Base-by-base conservation (phyloP, 2,888 invertebrate genomes). In the Cylindroiulus punctatus region DNA sequence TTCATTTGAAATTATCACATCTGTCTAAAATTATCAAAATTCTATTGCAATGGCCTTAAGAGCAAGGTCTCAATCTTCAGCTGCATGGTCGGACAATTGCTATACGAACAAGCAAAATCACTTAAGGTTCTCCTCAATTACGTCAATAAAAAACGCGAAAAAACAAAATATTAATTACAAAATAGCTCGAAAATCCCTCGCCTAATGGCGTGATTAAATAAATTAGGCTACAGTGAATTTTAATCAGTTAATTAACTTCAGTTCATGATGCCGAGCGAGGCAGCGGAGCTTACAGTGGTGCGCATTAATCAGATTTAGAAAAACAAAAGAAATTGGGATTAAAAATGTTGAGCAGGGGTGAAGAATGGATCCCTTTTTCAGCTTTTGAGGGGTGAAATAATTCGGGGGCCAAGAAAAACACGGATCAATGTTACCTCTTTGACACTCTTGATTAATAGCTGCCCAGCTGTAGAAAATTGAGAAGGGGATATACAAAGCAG, bases 381-480 rank as follows among this genome's bases (percentile, higher is more conserved):
- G 57, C 22, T 57, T 57, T 57, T 22, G 17, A 14, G 57, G 1
- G 57, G 57, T 8, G 57, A 57, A 57, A 57, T 57, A n/a, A 22
- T 57, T 57, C 22, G n/a, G 57, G 57, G 57, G 57, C 1, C n/a
- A 57, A 57, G 57, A 57, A 57, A 57, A 57, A 57, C 57, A 8
- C 0, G 57, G 22, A 57, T 57, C 57, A 57, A 57, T 57, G 57
- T 57, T 57, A 57, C 57, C 57, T 57, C 57, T 57, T 57, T 57
- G 57, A 57, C 57, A 57, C 57, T n/a, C 57, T 57, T 57, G 57
- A 57, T 57, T 57, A 57, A 57, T 57, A 57, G 57, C 22, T 19
- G n/a, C n/a, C 57, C 57, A 57, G 57, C 57, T 57, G 57, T 57
- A n/a, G 57, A 57, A 57, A 57, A 57, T 57, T 57, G 57, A 57